Base-by-base conservation (phyloP, 1,140 invertebrate genomes). In the Lordiphosa mommai region DNA sequence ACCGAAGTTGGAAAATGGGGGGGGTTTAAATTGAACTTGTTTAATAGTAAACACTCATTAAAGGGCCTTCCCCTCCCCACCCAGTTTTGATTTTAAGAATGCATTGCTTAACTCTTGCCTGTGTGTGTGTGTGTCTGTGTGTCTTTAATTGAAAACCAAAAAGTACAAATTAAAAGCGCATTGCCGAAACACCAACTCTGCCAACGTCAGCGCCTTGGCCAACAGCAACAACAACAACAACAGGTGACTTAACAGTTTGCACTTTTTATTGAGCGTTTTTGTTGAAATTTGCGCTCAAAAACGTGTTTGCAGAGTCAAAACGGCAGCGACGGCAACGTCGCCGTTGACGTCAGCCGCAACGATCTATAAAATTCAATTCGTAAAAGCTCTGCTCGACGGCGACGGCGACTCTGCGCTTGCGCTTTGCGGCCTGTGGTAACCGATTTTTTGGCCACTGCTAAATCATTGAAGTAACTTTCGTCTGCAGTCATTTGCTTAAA, bases 401-500 rank as follows among this genome's bases (percentile, higher is more conserved):
- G 61, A 29, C 43, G 33, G 9, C 23, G 34, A 43, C 30, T 46
- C 52, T 67, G 57, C 67, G 58, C 57, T 67, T 61, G 41, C 44
- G 49, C 63, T 32, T 49, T 49, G 23, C 17, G 20, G 50, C 38
- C 29, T 40, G 40, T 68, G 47, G 84, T 85, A 87, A 87, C 60
- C 85, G 69, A 85, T 82, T 87, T 80, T 80, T 87, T 88, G 85
- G 86, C 80, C 85, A 87, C 86, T 87, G 86, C 86, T 88, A 88
- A 88, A 88, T 88, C 86, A 86, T 67, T 76, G 80, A 82, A 86
- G 85, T 79, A 79, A 86, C 79, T 86, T 86, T 84, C 76, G 86
- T 88, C 85, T 87, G 86, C 80, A 88, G 79, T 87, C 86, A 88
- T 88, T 88, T 88, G 86, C 85, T 88, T 88, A 87, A 84, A 88